A percentile compares a stretch with the other conserved stretches of the same genome.
These are phyloP conservation scores for Polypterus senegalus DNA, from an alignment of 2,113 vertebrate genomes.

Conservation along the genomic window DNA sequence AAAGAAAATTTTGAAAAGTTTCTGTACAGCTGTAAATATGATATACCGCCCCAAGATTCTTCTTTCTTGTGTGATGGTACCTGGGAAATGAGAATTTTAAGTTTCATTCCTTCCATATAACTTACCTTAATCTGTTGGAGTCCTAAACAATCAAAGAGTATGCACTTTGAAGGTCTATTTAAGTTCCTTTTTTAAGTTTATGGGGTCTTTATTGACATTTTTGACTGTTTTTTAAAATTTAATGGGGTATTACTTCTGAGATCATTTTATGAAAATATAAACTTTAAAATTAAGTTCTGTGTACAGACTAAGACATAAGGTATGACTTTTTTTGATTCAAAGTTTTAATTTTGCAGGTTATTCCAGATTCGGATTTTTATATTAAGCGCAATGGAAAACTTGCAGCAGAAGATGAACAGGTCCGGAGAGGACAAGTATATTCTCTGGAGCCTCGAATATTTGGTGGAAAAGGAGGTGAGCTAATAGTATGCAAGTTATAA, in stretches of 20 bases:
- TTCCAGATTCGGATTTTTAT: conserved; percentile 54
- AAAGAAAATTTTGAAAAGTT: too few species aligned
- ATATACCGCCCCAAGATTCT: too few species aligned
- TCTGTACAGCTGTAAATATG: too few species aligned
- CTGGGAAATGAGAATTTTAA: too few species aligned
- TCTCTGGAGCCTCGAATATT: conserved; percentile 69
- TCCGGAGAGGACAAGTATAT: conserved; percentile 64
- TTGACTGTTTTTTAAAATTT: not conserved
- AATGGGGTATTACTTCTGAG: not conserved
- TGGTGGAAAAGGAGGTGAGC: conserved; percentile 86
- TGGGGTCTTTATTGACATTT: not conserved
- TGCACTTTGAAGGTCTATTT: not conserved
- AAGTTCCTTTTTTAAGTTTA: not conserved
- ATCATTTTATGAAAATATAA: not conserved
- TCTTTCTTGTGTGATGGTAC: too few species aligned
- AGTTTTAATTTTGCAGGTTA: conserved; percentile 32
- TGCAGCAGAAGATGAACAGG: conserved; percentile 22
- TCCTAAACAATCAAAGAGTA: too few species aligned
- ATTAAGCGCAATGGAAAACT: conserved; percentile 55
- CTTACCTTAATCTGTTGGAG: too few species aligned
- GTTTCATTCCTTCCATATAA: too few species aligned
- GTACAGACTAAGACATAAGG: not conserved
- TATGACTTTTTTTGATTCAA: not conserved
- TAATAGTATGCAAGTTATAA: too few species aligned
- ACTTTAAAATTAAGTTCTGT: not conserved